Evolutionary conservation across 1,140 invertebrate genomes (phyloP), one percentile per base, ranked within the genome.

Genomic region (Trachymyrmex cornetzi): DNA sequence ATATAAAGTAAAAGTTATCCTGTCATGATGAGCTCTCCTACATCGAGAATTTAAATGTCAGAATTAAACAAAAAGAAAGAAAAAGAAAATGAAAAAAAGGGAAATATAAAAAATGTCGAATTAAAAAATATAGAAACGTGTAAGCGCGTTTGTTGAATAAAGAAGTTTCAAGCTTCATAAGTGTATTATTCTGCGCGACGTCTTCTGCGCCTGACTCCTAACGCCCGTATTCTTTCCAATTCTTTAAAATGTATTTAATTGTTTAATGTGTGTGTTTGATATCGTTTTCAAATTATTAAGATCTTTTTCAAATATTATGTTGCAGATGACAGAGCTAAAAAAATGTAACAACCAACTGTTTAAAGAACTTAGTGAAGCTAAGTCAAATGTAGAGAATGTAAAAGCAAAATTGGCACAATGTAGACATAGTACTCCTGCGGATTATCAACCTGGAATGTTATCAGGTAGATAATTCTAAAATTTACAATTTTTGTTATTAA

Each of bases 381-480:
- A 95, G 88, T 94, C 95, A 64, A 95, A 96, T 85, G 86, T 96
- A 72, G 93, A 96, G 93, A 94, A 89, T 89, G 90, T 94, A 87
- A 94, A 96, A 94, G 74, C 94, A 91, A 94, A 96, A 92, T 88
- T 95, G 86, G 90, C 92, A 88, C 89, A 94, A 88, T 94, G 94
- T 66, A 94, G 95, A 91, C 92, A 95, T 48, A 89, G 80, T 80
- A 67, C 87, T 34, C 88, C 92, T 61, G 91, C 94, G n/a, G 96
- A 96, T 88, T 98, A 98, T 94, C 96, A 97, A 55, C 97, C 97
- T 5, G 97, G 97, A 87, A 97, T 97, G 96, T 95, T 98, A 84
- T 94, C 95, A 89, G 95, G 95, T 95, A 93, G 81, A 53, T 9
- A 80, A 80, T 72, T 75, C 16, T 3, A 30, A 24, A 63, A 63